Percentiles rank a stretch among this genome's conserved stretches.
Evolutionary conservation across 2,888 invertebrate genomes (phyloP).

Genomic region (Cecidostiba fungosa): DNA sequence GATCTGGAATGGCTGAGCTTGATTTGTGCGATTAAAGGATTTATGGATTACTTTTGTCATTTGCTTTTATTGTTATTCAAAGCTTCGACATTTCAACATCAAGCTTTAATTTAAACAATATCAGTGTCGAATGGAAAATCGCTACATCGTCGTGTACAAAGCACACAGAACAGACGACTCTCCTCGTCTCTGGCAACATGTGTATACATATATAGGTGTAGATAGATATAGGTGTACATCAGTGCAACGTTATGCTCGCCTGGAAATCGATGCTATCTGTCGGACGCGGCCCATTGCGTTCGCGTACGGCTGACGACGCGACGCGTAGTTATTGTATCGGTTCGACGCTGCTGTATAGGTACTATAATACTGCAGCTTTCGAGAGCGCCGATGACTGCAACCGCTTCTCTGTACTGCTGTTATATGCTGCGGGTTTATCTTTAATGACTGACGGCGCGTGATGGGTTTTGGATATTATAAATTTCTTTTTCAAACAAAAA

Average conservation of each 20-base stretch:
- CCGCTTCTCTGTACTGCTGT: no score
- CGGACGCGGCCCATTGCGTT: conserved; percentile 62
- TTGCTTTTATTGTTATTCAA: no score
- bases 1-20: no score
- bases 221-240: no score
- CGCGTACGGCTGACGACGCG: background rate
- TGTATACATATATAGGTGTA: background rate
- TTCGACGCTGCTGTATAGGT: background rate
- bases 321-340: conserved; percentile 6
- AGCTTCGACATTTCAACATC: no score
- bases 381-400: background rate
- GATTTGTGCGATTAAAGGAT: no score
- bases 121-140: no score
- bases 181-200: background rate
- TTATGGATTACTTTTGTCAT: no score
- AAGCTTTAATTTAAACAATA: no score
- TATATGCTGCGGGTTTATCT: conserved; percentile 29
- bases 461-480: no score
- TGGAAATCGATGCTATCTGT: conserved; percentile 65
- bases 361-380: conserved; percentile 36
- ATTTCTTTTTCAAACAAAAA: conserved; percentile 24
- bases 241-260: conserved; percentile 33
- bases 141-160: no score
- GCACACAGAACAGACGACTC: background rate
- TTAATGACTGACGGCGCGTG: background rate